Conservation (phyloP, 1,140 invertebrate species). For the Aphis gossypii region DNA sequence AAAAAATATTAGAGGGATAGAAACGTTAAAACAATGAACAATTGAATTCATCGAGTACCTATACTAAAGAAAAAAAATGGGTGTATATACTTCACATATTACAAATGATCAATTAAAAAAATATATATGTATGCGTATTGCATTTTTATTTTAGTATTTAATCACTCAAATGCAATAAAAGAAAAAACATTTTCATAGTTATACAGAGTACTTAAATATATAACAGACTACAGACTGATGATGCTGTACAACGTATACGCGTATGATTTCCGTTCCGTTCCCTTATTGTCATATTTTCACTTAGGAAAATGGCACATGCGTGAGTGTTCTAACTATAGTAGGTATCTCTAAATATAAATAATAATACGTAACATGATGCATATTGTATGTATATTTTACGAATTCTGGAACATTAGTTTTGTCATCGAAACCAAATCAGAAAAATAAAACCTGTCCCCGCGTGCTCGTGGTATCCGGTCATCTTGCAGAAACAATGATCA, state of each 20-base stretch:
- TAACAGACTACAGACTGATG: background rate
- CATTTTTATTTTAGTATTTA: background rate
- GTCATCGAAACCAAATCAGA: conserved; percentile 1
- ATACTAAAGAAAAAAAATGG: too few species aligned
- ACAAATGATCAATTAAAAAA: background rate
- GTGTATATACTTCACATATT: background rate
- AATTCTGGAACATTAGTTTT: background rate
- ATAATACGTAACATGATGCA: background rate
- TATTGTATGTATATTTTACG: background rate
- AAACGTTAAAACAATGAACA: background rate
- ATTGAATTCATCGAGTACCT: background rate
- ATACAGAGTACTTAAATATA: background rate
- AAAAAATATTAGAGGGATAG: background rate
- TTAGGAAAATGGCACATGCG: background rate
- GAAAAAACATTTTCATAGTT: background rate
- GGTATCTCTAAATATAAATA: too few species aligned
- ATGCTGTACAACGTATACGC: background rate
- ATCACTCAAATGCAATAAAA: background rate
- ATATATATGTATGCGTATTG: background rate
- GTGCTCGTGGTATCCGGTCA: background rate
- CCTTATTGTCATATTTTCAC: background rate
- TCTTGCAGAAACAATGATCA: conserved; percentile 27
- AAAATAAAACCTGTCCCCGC: background rate
- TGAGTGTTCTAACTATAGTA: background rate
- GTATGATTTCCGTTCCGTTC: background rate